Percentiles rank a stretch among this genome's conserved stretches.
Conservation (phyloP, 1,140 invertebrate species). For the Plodia interpunctella region DNA sequence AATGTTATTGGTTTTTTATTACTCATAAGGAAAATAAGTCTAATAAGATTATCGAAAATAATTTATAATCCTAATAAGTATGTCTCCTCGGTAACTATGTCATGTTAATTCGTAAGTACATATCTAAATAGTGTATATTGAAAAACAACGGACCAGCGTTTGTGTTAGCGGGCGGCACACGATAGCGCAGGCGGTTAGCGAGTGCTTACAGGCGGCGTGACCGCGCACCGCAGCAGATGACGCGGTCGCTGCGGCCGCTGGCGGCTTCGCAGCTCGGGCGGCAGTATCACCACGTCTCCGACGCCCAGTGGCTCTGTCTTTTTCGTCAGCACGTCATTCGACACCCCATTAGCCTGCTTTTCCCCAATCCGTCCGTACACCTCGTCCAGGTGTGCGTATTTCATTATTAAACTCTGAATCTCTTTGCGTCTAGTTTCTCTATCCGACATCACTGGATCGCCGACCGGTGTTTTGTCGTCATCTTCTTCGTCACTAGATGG, state of each 20-base stretch:
- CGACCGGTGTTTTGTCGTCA: conserved; percentile 74
- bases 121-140: conserved; percentile 27
- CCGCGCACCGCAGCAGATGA: conserved; percentile 59
- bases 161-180: conserved; percentile 69
- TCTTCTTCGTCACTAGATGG: conserved; percentile 73
- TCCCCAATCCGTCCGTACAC: conserved; percentile 75
- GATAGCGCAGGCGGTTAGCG: conserved; percentile 63
- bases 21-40: neutral
- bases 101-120: conserved; percentile 14
- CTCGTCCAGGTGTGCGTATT: conserved; percentile 85
- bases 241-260: conserved; percentile 61
- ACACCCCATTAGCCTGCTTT: conserved; percentile 42
- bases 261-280: conserved; percentile 61
- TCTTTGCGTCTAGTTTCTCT: conserved; percentile 87
- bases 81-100: neutral
- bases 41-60: neutral
- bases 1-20: neutral
- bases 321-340: conserved; percentile 28
- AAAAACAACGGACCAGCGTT: conserved; percentile 56
- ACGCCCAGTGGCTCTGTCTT: conserved; percentile 61
- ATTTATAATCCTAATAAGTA: neutral
- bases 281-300: conserved; percentile 56
- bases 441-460: conserved; percentile 79
- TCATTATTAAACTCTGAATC: conserved; percentile 87
- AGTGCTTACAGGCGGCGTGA: conserved; percentile 78